Evolutionary conservation across 2,888 invertebrate genomes (phyloP).

Genomic region (Pristionchus arcanus): DNA sequence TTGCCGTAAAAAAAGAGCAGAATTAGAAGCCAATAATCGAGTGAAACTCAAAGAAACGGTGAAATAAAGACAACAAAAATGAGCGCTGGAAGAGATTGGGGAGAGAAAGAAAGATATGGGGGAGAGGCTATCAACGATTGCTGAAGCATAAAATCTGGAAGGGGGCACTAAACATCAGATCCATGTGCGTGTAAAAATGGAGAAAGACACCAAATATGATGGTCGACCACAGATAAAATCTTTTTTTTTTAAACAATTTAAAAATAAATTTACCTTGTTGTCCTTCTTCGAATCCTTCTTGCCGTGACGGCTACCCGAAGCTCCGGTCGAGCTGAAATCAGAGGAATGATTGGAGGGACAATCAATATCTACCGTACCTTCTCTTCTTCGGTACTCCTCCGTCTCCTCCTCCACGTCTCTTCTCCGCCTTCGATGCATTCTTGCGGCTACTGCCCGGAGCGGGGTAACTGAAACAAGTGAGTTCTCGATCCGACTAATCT

Average conservation of each 20-base stretch:
- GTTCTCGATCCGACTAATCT: neutral
- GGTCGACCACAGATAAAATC: neutral
- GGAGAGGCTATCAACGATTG: neutral
- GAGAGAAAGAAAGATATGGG: neutral
- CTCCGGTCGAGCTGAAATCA: neutral
- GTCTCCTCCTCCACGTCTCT: slow-evolving; percentile 57
- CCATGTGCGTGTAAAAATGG: neutral
- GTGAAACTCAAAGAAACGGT: too few species aligned
- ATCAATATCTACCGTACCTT: slow-evolving; percentile 54
- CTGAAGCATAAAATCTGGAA: neutral
- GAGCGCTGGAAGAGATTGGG: too few species aligned
- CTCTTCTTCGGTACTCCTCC: slow-evolving; percentile 66
- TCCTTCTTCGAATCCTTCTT: slow-evolving; percentile 10
- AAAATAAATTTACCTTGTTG: neutral
- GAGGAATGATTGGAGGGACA: neutral
- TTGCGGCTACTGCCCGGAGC: slow-evolving; percentile 3
- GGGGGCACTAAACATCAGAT: neutral
- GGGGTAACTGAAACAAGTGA: neutral
- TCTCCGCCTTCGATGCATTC: slow-evolving; percentile 58
- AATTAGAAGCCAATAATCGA: too few species aligned
- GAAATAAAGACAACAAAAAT: too few species aligned
- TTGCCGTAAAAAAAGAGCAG: too few species aligned
- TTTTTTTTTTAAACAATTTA: neutral
- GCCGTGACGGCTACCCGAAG: slow-evolving; percentile 17
- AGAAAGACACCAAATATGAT: neutral